These are phyloP conservation scores for Polylopha cassiicola DNA, from an alignment of 2,888 invertebrate species.

Conservation along the genomic window DNA sequence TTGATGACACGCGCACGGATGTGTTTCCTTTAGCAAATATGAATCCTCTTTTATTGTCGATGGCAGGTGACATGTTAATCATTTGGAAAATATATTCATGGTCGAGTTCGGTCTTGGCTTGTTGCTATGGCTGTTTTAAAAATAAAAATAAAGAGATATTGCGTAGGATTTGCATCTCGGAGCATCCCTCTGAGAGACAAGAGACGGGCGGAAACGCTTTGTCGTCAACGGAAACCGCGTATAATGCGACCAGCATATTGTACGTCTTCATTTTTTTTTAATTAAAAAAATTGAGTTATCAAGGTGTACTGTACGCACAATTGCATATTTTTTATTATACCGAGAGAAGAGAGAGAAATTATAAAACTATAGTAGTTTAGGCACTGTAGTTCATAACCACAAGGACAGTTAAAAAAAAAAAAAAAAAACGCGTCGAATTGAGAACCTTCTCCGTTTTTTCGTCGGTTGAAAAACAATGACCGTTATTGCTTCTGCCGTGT, in stretches of 20 bases:
- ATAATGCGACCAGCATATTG: slow-evolving; percentile 66
- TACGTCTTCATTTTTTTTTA: slow-evolving; percentile 50
- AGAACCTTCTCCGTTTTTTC: too few relatives aligned
- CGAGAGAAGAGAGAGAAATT: too few relatives aligned
- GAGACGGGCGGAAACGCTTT: slow-evolving; percentile 71
- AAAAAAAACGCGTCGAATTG: too few relatives aligned
- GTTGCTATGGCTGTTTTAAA: slow-evolving; percentile 24
- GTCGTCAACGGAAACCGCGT: slow-evolving; percentile 63
- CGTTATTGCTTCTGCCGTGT: too few relatives aligned
- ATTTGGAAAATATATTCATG: not conserved
- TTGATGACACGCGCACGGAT: slow-evolving; percentile 64
- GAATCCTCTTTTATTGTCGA: slow-evolving; percentile 31
- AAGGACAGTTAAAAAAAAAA: too few relatives aligned
- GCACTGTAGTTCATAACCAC: too few relatives aligned
- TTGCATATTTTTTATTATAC: too few relatives aligned
- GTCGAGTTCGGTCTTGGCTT: slow-evolving; percentile 11
- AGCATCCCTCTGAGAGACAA: slow-evolving; percentile 65
- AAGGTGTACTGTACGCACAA: too few relatives aligned
- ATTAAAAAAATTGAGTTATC: too few relatives aligned
- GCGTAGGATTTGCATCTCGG: slow-evolving; percentile 60
- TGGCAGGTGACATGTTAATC: not conserved
- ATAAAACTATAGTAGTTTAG: too few relatives aligned
- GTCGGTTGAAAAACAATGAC: too few relatives aligned
- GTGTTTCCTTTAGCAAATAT: slow-evolving; percentile 44
- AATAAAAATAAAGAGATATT: slow-evolving; percentile 31